phyloP scores from a whole-genome alignment of 2,797 vertebrate genomes.

The Leucoraja ocellata region DNA sequence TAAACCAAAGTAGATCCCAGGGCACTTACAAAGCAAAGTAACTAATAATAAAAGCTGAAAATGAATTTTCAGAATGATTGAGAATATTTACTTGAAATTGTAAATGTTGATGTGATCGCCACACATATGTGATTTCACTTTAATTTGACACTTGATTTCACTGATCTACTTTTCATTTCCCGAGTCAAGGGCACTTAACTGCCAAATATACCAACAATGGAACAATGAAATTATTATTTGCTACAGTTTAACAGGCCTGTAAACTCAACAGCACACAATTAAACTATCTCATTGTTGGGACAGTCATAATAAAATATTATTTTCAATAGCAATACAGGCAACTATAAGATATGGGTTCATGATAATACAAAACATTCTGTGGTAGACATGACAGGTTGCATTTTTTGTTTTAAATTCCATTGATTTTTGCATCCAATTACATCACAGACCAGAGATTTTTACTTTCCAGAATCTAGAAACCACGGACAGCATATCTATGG shows the following conservation, averaged over 20 bases:
- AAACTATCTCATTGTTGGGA: neutral
- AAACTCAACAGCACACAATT: no score
- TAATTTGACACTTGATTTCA: neutral
- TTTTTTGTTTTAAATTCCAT: conserved; percentile 1
- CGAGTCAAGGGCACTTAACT: no score
- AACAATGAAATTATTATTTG: no score
- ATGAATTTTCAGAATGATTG: neutral
- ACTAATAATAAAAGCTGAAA: neutral
- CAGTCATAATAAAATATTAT: neutral
- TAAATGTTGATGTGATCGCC: neutral
- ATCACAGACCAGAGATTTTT: neutral
- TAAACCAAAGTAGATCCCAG: neutral
- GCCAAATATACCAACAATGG: no score
- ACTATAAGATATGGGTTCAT: neutral
- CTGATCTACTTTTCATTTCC: neutral
- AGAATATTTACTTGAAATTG: neutral
- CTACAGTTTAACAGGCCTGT: no score
- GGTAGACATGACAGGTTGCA: neutral
- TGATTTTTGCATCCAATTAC: neutral
- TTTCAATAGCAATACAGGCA: neutral
- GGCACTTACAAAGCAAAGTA: neutral
- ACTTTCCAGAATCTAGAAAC: neutral
- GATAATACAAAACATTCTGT: neutral
- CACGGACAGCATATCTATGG: neutral
- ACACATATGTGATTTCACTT: neutral